Evolutionary conservation across 2,113 vertebrate species (phyloP), one percentile per base, ranked within the genome.

Genomic region (Tilapia sparmanii): DNA sequence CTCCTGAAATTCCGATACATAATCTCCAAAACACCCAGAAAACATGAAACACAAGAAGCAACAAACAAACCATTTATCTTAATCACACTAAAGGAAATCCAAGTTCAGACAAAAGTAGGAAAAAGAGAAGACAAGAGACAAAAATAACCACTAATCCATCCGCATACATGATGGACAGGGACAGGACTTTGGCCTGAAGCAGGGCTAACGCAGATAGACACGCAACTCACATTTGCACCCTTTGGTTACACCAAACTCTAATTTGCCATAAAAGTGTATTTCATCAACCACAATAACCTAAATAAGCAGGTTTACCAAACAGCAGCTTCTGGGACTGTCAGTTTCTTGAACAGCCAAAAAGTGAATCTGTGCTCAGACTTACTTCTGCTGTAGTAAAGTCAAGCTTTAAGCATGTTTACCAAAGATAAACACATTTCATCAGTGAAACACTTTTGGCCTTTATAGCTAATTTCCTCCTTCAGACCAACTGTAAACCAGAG

Each of bases 361-460:
- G 61, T 35, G 61, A 66, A 35, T 66, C 10, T n/a, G 61, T 66
- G 31, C 61, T 66, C 61, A 38, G 31, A 12, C 10, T 0, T 66
- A 12, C 29, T 66, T 66, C 59, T n/a, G 31, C 4, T 63, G 59
- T 1, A n/a, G 31, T n/a, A 35, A 35, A 66, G 31, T 35, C 4
- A 66, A 33, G 61, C 31, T 66, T 35, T 66, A 35, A 63, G 18
- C 31, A 35, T 3, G 61, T 35, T 63, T 63, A 63, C 31, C 9
- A n/a, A 63, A 63, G 31, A 63, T 63, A 35, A 63, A 63, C 31
- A 35, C 3, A 0, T 63, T 0, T 66, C 18, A 12, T 35, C 31
- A 38, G 2, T 66, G 18, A 66, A 66, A 12, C 1, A 35, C 18
- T 38, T 66, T 66, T 63, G 10, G 1, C 18, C 31, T 38, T 35